Base-by-base conservation (phyloP, 2,113 vertebrate species). In the Lagopus leucura region DNA sequence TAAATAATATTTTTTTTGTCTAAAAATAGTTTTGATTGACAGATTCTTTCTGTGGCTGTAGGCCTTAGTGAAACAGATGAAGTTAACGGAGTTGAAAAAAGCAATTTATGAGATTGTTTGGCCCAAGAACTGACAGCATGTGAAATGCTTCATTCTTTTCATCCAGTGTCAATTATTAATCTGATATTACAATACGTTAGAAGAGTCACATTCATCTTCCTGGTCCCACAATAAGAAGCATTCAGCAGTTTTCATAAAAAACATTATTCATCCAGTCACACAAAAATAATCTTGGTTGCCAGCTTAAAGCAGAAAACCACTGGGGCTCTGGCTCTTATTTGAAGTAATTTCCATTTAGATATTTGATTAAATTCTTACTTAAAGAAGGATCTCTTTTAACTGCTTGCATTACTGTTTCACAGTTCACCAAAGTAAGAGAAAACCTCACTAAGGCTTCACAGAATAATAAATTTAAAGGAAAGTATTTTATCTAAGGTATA, bases 291-390 rank as follows among this genome's bases (percentile, higher is more conserved):
- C 75, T 34, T 55, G 13, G 4, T 80, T 61, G 9, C 28, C 28
- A 71, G 6, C 63, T 74, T 88, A 61, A 72, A 74, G 34, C 25
- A 89, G 69, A n/a, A 36, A 14, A 47, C 32, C 60, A 5, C 2
- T 88, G 69, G 71, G 78, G 22, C 38, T 89, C 91, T 96, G 89
- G 72, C 82, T 91, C 82, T 82, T 94, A 83, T 60, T 63, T 89
- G 32, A 88, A 82, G 38, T 32, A 47, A 89, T 82, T 88, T 88
- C 42, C 34, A 60, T 71, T 80, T 74, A 74, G 25, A 67, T 88
- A 52, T 32, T 64, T 74, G 11, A 63, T 10, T 70, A 45, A 60
- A 64, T 67, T 83, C 13, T 60, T 92, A 8, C 81, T 84, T 66
- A 72, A 80, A 65, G 17, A 60, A 58, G 5, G 76, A 60, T 57